Evolutionary conservation across 1,140 invertebrate genomes (phyloP), one percentile per base, ranked within the genome.

Genomic region (Mycetomoellerius zeteki): DNA sequence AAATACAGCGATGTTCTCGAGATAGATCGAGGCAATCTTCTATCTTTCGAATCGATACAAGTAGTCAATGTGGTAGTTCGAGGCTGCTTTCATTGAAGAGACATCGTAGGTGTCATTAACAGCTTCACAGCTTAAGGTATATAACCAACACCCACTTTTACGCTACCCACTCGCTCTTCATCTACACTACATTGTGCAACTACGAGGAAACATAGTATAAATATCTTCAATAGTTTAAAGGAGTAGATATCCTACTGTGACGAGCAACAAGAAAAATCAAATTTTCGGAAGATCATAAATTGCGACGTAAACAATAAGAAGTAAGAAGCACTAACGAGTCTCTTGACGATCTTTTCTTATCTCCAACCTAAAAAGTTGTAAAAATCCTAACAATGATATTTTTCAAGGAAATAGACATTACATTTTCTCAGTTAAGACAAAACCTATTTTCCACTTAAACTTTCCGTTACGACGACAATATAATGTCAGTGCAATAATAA

Each of bases 151-250:
- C 69, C 80, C 37, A 84, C 69, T 69, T 84, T 84, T 84, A 21
- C 30, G 37, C 80, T 75, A 60, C 56, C 69, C 54, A 84, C 80
- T 84, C 80, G n/a, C 54, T 84, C 27, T 73, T 84, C 80, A 84
- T 75, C 69, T 84, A 62, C 43, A 24, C 27, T 50, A 84, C 69
- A 84, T 84, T 84, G 80, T 84, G 80, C n/a, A 84, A 84, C 80
- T 27, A 84, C n/a, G 69, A 60, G 54, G 37, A 84, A 73, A 84
- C 80, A 84, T 75, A 84, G 80, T 84, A 73, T 84, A 75, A 84
- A 84, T 84, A 84, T 84, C 69, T 84, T 75, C n/a, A 24, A 56
- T 84, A 60, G 37, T 82, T 73, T 73, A 30, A 62, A 84, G n/a
- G 37, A 82, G 33, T 47, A 10, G 67, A 33, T 27, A 19, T 54